phyloP scores from a whole-genome alignment of 2,888 invertebrate genomes.

The Cryptocephalus moraei region DNA sequence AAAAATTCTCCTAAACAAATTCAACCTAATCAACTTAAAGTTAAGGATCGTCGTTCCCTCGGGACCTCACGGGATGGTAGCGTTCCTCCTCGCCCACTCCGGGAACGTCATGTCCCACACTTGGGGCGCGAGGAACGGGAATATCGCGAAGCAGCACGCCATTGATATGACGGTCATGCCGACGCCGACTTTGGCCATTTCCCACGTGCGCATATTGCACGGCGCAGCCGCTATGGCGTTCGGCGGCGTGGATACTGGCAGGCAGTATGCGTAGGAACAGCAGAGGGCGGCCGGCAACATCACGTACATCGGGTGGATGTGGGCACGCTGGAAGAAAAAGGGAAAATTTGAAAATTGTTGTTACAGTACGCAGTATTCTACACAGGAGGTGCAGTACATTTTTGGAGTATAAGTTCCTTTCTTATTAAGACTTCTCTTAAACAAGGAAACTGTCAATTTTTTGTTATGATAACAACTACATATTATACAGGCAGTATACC shows the following conservation, averaged over 20 bases:
- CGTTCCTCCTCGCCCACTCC: slow-evolving; percentile 40
- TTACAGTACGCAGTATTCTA: too few species aligned
- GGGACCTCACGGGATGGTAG: not conserved
- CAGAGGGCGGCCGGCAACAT: slow-evolving; percentile 84
- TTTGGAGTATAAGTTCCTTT: too few species aligned
- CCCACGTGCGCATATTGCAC: slow-evolving; percentile 66
- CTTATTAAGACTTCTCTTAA: too few species aligned
- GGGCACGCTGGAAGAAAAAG: slow-evolving; percentile 22
- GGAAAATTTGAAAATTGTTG: too few species aligned
- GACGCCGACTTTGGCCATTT: slow-evolving; percentile 62
- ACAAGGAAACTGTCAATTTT: too few species aligned
- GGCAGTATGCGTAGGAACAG: slow-evolving; percentile 86
- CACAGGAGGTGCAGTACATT: too few species aligned
- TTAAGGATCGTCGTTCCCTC: not conserved
- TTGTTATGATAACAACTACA: too few species aligned
- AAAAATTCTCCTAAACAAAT: too few species aligned
- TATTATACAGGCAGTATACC: too few species aligned
- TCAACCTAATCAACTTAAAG: too few species aligned
- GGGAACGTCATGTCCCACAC: slow-evolving; percentile 60
- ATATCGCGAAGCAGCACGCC: slow-evolving; percentile 56
- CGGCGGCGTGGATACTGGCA: slow-evolving; percentile 91
- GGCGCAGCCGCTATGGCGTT: slow-evolving; percentile 88
- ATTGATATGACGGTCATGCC: slow-evolving; percentile 68
- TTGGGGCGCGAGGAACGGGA: slow-evolving; percentile 63
- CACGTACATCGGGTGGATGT: slow-evolving; percentile 76